Evolutionary conservation across 2,888 invertebrate genomes (phyloP).

Genomic region (Lasius platythorax): DNA sequence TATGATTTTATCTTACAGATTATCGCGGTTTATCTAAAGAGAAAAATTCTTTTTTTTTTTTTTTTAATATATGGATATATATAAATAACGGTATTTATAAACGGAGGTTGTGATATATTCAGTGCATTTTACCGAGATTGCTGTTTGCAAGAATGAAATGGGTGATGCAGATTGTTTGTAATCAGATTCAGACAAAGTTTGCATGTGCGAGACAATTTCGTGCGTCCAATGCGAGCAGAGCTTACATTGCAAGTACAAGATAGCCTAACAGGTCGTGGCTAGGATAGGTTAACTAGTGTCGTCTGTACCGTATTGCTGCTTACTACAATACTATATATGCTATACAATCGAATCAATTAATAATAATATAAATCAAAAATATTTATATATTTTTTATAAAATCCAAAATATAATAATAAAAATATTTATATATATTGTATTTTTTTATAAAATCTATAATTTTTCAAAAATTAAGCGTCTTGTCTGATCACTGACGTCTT

Average conservation of each 20-base stretch:
- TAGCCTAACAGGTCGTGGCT: slow-evolving; percentile 37
- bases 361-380: neutral
- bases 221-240: slow-evolving; percentile 5
- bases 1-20: slow-evolving; percentile 11
- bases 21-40: neutral
- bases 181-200: slow-evolving; percentile 42
- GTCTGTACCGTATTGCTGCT: slow-evolving; percentile 6
- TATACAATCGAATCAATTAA: neutral
- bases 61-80: neutral
- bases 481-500: neutral
- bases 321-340: neutral
- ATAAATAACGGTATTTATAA: neutral
- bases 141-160: neutral
- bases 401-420: neutral
- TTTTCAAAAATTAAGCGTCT: neutral
- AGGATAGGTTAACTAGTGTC: slow-evolving; percentile 37
- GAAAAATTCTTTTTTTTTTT: neutral
- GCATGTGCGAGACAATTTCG: slow-evolving; percentile 32
- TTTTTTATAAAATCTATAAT: neutral
- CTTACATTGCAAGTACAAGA: slow-evolving; percentile 35
- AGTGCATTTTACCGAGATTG: neutral
- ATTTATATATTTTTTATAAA: neutral
- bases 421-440: neutral
- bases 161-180: slow-evolving; percentile 3
- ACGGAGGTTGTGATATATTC: neutral